Evolutionary conservation across 2,888 invertebrate genomes (phyloP).

Genomic region (Dendrolimus pini): DNA sequence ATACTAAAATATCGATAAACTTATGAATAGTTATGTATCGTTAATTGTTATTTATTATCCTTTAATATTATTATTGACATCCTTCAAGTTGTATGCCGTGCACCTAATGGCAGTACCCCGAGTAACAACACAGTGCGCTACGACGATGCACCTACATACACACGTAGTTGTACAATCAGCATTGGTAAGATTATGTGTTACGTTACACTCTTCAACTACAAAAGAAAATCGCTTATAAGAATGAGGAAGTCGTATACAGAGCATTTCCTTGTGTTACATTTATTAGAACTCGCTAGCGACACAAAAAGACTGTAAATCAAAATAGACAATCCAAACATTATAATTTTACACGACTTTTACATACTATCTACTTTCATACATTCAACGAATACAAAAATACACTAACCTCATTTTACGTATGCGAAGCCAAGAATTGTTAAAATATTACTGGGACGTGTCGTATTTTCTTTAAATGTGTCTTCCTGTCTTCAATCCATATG

Average conservation of each 20-base stretch:
- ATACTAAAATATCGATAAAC: too few species aligned
- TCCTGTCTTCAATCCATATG: slow-evolving; percentile 21
- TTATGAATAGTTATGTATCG: background rate
- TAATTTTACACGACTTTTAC: too few species aligned
- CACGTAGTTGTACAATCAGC: slow-evolving; percentile 38
- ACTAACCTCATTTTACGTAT: background rate
- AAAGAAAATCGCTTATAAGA: slow-evolving; percentile 44
- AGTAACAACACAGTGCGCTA: too few species aligned
- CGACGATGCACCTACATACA: too few species aligned
- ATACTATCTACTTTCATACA: background rate
- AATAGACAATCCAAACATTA: slow-evolving; percentile 11
- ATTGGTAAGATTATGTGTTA: slow-evolving; percentile 12
- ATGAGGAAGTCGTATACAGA: slow-evolving; percentile 53
- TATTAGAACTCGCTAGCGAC: slow-evolving; percentile 40
- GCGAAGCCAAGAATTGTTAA: background rate
- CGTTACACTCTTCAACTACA: slow-evolving; percentile 52
- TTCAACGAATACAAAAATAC: background rate
- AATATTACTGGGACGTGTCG: background rate
- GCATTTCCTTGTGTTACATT: slow-evolving; percentile 65
- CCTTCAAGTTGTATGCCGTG: too few species aligned
- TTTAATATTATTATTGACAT: too few species aligned
- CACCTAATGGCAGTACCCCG: too few species aligned
- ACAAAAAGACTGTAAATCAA: slow-evolving; percentile 16
- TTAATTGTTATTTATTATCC: too few species aligned
- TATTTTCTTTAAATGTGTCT: background rate